phyloP scores from a whole-genome alignment of 2,888 invertebrate species.

The Drosophila rubida region DNA sequence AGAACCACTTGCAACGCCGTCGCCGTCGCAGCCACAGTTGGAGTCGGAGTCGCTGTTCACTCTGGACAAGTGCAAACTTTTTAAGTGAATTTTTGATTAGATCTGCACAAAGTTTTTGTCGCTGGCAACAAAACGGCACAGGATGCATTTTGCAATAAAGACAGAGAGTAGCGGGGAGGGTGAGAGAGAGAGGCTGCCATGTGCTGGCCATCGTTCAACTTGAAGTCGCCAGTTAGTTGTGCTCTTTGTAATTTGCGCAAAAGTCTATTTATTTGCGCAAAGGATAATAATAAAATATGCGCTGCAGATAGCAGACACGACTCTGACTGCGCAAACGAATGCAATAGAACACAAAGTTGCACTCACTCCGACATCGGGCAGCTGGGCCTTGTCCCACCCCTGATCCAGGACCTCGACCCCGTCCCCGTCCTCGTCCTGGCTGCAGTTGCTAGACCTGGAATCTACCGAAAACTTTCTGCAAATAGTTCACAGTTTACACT shows the following conservation, averaged over 20 bases:
- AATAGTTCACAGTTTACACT: conserved; percentile 53
- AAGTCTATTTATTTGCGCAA: conserved; percentile 74
- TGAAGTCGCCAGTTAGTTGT: conserved; percentile 64
- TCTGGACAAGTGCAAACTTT: conserved; percentile 72
- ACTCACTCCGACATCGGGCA: conserved; percentile 44
- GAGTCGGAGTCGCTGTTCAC: conserved; percentile 47
- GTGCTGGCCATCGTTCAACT: conserved; percentile 33
- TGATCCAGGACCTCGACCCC: background rate
- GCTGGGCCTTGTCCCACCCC: conserved; percentile 39
- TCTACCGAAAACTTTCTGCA: conserved; percentile 60
- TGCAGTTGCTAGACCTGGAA: conserved; percentile 46
- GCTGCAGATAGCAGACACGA: conserved; percentile 55
- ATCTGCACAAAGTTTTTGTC: conserved; percentile 82
- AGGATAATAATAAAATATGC: conserved; percentile 82
- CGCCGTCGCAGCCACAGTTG: conserved; percentile 45
- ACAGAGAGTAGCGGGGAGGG: conserved; percentile 20
- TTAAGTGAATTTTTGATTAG: conserved; percentile 84
- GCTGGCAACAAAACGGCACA: conserved; percentile 59
- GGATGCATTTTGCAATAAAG: conserved; percentile 33
- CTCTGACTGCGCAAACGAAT: background rate
- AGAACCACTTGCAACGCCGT: conserved; percentile 28
- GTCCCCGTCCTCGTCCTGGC: background rate
- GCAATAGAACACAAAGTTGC: conserved; percentile 52
- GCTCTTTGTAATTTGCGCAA: conserved; percentile 78
- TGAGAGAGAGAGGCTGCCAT: background rate